Evolutionary conservation across 1,140 invertebrate species (phyloP).

Genomic region (Luehdorfia chinensis): DNA sequence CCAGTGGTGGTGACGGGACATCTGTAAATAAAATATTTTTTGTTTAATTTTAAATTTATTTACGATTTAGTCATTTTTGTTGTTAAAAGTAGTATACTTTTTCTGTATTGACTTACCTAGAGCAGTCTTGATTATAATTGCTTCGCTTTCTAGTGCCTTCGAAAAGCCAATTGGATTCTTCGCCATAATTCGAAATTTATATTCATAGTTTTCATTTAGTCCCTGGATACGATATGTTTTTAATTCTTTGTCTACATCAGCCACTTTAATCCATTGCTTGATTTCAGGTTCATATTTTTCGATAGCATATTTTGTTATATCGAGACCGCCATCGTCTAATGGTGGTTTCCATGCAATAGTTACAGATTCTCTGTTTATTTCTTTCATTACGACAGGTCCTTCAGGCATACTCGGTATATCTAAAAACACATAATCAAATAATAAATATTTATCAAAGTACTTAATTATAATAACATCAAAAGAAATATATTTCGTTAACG

Average conservation of each 20-base stretch:
- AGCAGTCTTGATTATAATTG: conserved; percentile 80
- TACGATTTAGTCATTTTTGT: too few relatives aligned
- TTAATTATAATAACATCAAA: too few relatives aligned
- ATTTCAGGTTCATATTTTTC: conserved; percentile 86
- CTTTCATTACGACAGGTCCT: conserved; percentile 84
- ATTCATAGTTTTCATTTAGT: conserved; percentile 87
- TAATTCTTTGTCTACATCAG: conserved; percentile 85
- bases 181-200: conserved; percentile 91
- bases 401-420: conserved; percentile 91
- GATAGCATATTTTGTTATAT: conserved; percentile 87
- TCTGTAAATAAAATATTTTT: conserved; percentile 74
- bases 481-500: too few relatives aligned
- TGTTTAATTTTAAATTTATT: neutral
- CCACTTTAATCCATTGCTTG: conserved; percentile 85
- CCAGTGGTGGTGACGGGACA: conserved; percentile 87
- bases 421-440: conserved; percentile 44
- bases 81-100: too few relatives aligned
- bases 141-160: conserved; percentile 84
- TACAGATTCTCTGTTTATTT: conserved; percentile 85
- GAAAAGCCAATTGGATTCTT: conserved; percentile 89
- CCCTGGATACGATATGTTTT: conserved; percentile 86
- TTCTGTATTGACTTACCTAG: conserved; percentile 36
- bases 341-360: conserved; percentile 90
- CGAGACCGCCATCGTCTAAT: conserved; percentile 86
- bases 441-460: too few relatives aligned